Evolutionary conservation across 1,140 invertebrate genomes (phyloP), one percentile per base, ranked within the genome.

Genomic region (Caenorhabditis briggsae): DNA sequence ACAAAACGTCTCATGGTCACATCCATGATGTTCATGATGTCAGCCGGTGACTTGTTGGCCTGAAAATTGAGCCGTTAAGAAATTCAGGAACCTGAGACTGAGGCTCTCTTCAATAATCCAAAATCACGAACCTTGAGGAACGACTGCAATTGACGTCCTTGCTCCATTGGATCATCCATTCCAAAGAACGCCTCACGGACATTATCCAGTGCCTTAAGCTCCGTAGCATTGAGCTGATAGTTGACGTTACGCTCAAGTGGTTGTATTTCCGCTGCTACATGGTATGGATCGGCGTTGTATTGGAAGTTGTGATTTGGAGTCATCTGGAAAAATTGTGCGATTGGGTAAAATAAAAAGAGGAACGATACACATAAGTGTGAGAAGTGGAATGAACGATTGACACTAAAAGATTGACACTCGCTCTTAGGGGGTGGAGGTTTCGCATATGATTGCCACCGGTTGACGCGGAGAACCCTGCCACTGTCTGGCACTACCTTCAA

Each of bases 11-110:
- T 89, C 89, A 91, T 92, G 18, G 90, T 90, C n/a, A 91, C 78
- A 82, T 91, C 90, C 87, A 91, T 89, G n/a, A 91, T 88, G 33
- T 90, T 90, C 88, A 91, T 87, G n/a, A 91, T 89, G 41, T 91
- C 91, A 48, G 74, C 83, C 43, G 91, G 89, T 78, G 86, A 84
- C 56, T 91, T 84, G 46, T 90, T 84, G 12, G 61, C 55, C 82
- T 91, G 86, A 25, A 86, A 46, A 41, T 20, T 12, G 18, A 5
- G 12, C 16, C 16, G 9, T 70, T 70, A 0, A 43, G 14, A 23
- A 2, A 46, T 18, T 50, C 14, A 56, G 53, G 25, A 48, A 33
- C 33, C 1, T 33, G 33, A 33, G 33, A 2, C 33, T 2, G 33
- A 33, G 33, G 1, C 33, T 2, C 33, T 33, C 33, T 33, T 33